phyloP scores from a whole-genome alignment of 2,113 vertebrate genomes.

The Morone saxatilis region DNA sequence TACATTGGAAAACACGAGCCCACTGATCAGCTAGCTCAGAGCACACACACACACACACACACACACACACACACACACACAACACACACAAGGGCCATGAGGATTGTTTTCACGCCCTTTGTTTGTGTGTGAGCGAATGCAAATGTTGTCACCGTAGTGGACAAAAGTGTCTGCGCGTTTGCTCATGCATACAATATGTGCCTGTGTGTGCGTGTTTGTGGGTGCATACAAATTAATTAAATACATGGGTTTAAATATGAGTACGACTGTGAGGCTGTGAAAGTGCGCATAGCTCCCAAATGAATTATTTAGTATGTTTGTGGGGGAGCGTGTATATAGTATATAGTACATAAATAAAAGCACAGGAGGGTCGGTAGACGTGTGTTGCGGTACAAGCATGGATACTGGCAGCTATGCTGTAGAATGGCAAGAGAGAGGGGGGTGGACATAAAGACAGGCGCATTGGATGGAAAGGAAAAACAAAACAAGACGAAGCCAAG shows the following conservation, averaged over 20 bases:
- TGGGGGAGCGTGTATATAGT: not conserved
- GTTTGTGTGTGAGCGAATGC: slow-evolving; percentile 31
- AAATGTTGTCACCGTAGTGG: slow-evolving; percentile 17
- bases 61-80: not conserved
- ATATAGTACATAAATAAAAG: slow-evolving; percentile 37
- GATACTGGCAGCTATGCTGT: slow-evolving; percentile 3
- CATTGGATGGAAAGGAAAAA: not conserved
- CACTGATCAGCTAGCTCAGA: slow-evolving; percentile 56
- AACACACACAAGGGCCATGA: not conserved
- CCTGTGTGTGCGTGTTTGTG: not conserved
- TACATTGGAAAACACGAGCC: slow-evolving; percentile 77
- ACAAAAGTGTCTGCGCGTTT: slow-evolving; percentile 22
- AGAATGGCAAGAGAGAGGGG: slow-evolving; percentile 9
- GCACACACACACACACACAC: slow-evolving; percentile 8
- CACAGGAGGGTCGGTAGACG: not conserved
- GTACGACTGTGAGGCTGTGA: slow-evolving; percentile 11
- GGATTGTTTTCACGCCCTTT: slow-evolving; percentile 39
- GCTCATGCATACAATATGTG: slow-evolving; percentile 22
- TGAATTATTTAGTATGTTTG: slow-evolving; percentile 65
- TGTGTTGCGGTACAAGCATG: not conserved
- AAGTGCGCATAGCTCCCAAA: slow-evolving; percentile 22
- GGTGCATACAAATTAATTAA: slow-evolving; percentile 24
- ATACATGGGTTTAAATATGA: slow-evolving; percentile 31
- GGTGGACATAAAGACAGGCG: not conserved
- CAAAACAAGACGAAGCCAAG: not conserved